Base-by-base conservation (phyloP, 2,113 vertebrate genomes). In the Gnathonemus longibarbis region DNA sequence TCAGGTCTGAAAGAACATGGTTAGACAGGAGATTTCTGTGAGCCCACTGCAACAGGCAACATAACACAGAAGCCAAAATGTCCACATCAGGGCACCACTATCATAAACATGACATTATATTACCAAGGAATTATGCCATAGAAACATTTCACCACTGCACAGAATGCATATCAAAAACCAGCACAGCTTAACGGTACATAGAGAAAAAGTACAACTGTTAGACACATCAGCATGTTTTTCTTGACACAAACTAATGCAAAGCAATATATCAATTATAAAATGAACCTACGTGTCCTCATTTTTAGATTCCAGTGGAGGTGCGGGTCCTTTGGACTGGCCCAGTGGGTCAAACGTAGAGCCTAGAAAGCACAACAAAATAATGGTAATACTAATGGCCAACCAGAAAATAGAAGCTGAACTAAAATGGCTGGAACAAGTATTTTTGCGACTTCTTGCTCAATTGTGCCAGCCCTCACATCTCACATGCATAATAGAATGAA, bases 341-440 rank as follows among this genome's bases (percentile, higher is more conserved):
- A 99, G 95, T 53, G 97, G 97, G 94, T 99, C 98, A 97, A 98
- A 98, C 1, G 92, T 91, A 91, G 97, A 96, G 89, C 97, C 98
- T 99, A 91, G 46, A 95, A 91, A 94, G 15, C 17, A 53, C 13
- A 87, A 27, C 8, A 46, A 84, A 84, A 24, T 46, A 84, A 84
- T 48, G 83, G 17, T n/a, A 9, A 84, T 42, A 19, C 80, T 84
- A 84, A 39, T 35, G 74, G 74, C 13, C 35, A 19, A 42, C 74
- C 11, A 39, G 74, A 42, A 42, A 19, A 80, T 19, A 42, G 21
- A 35, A 84, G 17, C 19, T 17, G 39, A 46, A 46, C 13, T 77
- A 31, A 77, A 77, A 77, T 1, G 31, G 31, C 70, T 77, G 70
- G 66, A 74, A 35, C 66, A 74, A 15, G 31, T 31, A 15, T 77